Evolutionary conservation across 2,888 invertebrate genomes (phyloP), one percentile per base, ranked within the genome.

Genomic region (Heliconius sara): DNA sequence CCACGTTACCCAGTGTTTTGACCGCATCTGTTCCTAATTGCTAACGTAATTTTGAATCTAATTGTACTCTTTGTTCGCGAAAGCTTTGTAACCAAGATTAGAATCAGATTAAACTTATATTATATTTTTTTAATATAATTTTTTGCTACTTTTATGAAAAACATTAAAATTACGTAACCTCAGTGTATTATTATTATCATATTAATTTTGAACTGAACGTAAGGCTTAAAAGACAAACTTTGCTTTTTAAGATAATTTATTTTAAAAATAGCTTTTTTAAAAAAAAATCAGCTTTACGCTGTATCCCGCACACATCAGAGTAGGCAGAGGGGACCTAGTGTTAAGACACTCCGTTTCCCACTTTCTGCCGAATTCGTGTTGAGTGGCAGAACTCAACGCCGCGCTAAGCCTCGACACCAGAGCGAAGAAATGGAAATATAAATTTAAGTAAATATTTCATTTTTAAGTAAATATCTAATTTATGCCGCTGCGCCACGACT

Each of bases 11-110:
- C 79, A 78, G 80, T 81, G 71, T 81, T 79, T 78, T 78, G 80
- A 80, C 82, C 84, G 71, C 84, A 84, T 83, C 82, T 84, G 84
- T 72, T 80, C 63, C 84, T 84, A 84, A 84, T 84, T 84, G 81
- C 84, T 80, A 76, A 83, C 80, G 83, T 82, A 83, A 83, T 84
- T 84, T 83, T 79, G 83, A 81, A 82, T 79, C 80, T 84, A 83
- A 83, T 83, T 79, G 81, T 80, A 83, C 74, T 82, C 79, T 80
- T 82, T 82, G 82, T 82, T 79, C 73, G 68, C 72, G 67, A 68
- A 78, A 71, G 72, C 77, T 80, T 66, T 81, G 76, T 65, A 80
- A 82, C 66, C 79, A 77, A 78, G 72, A 82, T 82, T 82, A 82
- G 76, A 76, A 76, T 81, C 71, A 72, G 77, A 76, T 80, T 79